phyloP scores from a whole-genome alignment of 2,797 vertebrate species.

The Momotus momota region DNA sequence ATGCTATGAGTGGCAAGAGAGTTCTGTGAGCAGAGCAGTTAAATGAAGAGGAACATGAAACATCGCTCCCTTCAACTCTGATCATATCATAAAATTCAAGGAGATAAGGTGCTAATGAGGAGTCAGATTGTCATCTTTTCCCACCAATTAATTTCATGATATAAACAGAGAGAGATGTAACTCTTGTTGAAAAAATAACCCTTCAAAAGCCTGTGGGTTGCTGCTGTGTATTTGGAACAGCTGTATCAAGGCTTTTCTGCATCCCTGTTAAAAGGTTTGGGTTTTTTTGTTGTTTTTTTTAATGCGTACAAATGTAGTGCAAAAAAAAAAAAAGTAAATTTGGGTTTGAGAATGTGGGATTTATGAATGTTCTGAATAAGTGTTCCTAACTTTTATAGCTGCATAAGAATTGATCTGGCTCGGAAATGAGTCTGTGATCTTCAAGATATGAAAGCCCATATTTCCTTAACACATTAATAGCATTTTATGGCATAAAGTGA shows the following conservation, averaged over 20 bases:
- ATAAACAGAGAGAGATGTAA: neutral
- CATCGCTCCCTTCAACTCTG: neutral
- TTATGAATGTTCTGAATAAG: neutral
- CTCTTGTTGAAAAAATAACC: neutral
- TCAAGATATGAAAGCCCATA: neutral
- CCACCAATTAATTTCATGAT: neutral
- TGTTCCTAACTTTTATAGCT: neutral
- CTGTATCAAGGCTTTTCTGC: neutral
- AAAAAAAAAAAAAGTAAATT: neutral
- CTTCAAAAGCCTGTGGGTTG: neutral
- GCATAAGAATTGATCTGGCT: neutral
- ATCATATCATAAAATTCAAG: neutral
- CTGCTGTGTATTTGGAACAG: neutral
- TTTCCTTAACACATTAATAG: constrained; percentile 9
- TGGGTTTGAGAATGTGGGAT: neutral
- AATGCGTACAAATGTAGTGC: neutral
- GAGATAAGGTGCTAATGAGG: neutral
- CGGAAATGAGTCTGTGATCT: neutral
- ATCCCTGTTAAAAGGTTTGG: neutral
- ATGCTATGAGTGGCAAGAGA: neutral
- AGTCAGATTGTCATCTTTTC: neutral
- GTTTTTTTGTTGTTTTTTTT: neutral
- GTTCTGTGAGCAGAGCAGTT: neutral
- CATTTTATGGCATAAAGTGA: neutral
- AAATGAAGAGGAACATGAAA: neutral